Evolutionary conservation across 1,140 invertebrate genomes (phyloP), one percentile per base, ranked within the genome.

Genomic region (Brachionus rotundiformis): DNA sequence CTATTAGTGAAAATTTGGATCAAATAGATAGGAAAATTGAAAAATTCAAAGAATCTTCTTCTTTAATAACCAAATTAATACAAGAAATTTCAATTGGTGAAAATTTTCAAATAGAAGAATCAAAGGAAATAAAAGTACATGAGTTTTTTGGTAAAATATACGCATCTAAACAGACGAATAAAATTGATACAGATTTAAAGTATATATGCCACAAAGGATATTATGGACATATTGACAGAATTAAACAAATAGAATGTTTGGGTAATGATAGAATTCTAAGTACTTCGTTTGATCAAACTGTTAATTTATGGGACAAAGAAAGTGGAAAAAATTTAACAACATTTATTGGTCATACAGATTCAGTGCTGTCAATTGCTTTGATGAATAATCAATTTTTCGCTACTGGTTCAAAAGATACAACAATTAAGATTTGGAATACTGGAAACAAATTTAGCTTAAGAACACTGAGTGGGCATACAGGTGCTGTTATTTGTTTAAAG

Each of bases 351-450:
- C 73, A 76, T 76, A 47, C 73, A 44, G 73, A 54, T 44, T 25
- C 25, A 3, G 19, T 76, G 5, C 7, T 41, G 3, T 27, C 23
- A 3, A 23, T 44, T n/a, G 10, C 19, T 76, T 27, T 54, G n/a
- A 29, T 76, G 25, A 54, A 54, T 16, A 44, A 76, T n/a, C 19
- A 76, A 27, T 54, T 76, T 47, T 47, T 76, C 16, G 73, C 73
- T 16, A 47, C 73, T 25, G 33, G 36, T 16, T 76, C 73, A 44
- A 25, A 19, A 1, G 73, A 76, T 31, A 25, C 44, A 54, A 76
- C 73, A 13, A 76, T 76, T 0, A 76, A 76, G 16, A 44, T 76
- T 27, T 76, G 73, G 73, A 76, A 76, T 47, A 25, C 39, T 47
- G 27, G 39, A 27, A 76, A 36, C 25, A 41, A 27, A 29, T 76